phyloP scores from a whole-genome alignment of 2,888 invertebrate species.

The Synanthedon vespiformis region DNA sequence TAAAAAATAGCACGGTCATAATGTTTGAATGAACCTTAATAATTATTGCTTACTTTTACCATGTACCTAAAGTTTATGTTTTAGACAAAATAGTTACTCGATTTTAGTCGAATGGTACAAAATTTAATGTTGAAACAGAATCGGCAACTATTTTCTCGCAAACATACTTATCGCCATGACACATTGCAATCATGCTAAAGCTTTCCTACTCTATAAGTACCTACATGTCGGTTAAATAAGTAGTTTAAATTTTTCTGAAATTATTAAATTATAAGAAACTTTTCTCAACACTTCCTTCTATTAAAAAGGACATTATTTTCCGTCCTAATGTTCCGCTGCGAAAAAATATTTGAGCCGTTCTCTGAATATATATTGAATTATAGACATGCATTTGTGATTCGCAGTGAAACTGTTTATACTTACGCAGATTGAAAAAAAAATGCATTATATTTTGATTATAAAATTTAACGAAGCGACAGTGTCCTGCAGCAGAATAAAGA shows the following conservation, averaged over 20 bases:
- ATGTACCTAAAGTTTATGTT: conserved; percentile 1
- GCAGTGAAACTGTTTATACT: conserved; percentile 6
- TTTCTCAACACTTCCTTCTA: conserved; percentile 45
- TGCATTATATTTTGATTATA: conserved; percentile 17
- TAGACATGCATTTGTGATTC: neutral
- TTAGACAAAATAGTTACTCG: conserved; percentile 14
- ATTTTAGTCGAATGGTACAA: conserved; percentile 8
- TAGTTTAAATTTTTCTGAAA: conserved; percentile 58
- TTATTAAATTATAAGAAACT: conserved; percentile 54
- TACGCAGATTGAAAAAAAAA: conserved; percentile 22
- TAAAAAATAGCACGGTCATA: too few relatives aligned
- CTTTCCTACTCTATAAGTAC: conserved; percentile 53
- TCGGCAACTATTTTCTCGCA: conserved; percentile 7
- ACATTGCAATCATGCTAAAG: conserved; percentile 57
- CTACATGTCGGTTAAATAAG: conserved; percentile 26
- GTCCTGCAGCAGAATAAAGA: conserved; percentile 26
- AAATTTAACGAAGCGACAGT: conserved; percentile 9
- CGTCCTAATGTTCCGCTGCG: conserved; percentile 30
- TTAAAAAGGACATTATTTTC: conserved; percentile 43
- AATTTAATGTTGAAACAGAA: conserved; percentile 9
- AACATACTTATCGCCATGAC: conserved; percentile 4
- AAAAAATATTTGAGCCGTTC: neutral
- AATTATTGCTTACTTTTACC: too few relatives aligned
- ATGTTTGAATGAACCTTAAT: too few relatives aligned
- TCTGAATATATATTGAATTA: neutral